Percentiles rank a stretch among this genome's conserved stretches.
Evolutionary conservation across 2,113 vertebrate species (phyloP).

Genomic region (Artemisiospiza belli): DNA sequence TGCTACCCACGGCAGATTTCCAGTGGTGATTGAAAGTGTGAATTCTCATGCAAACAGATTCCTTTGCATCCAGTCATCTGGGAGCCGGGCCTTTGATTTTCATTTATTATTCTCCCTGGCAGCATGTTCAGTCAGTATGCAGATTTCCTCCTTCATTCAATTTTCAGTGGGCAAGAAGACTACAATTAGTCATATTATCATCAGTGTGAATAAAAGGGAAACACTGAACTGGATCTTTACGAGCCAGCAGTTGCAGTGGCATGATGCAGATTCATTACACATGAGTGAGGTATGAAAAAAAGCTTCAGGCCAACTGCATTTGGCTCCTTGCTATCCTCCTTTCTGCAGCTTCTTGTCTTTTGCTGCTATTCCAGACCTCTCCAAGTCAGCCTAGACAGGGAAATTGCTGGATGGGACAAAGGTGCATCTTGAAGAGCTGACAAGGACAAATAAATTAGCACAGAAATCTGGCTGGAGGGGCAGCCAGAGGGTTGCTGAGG

Average conservation of each 20-base stretch:
- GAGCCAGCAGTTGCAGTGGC: not conserved
- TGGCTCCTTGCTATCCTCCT: not conserved
- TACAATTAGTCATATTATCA: slow-evolving; percentile 60
- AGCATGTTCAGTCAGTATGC: slow-evolving; percentile 46
- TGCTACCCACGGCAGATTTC: not conserved
- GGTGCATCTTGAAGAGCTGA: not conserved
- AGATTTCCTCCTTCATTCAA: slow-evolving; percentile 53
- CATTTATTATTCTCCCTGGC: slow-evolving; percentile 56
- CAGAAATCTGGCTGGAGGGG: not conserved
- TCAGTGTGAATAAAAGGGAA: slow-evolving; percentile 27
- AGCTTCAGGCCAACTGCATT: not conserved
- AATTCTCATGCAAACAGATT: slow-evolving; percentile 41
- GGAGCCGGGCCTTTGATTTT: slow-evolving; percentile 40
- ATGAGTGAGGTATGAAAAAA: not conserved
- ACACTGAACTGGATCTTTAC: slow-evolving; percentile 13
- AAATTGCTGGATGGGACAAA: not conserved
- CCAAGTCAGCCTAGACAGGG: not conserved
- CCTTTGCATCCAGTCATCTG: slow-evolving; percentile 42
- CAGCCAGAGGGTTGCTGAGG: not conserved
- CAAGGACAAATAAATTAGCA: not conserved
- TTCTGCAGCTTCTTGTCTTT: not conserved
- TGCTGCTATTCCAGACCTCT: not conserved
- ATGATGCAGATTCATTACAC: not conserved
- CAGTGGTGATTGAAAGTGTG: slow-evolving; percentile 9
- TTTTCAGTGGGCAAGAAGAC: slow-evolving; percentile 53